Percentiles rank a stretch among this genome's conserved stretches.
Conservation (phyloP, 2,113 vertebrate genomes). For the Proterorhinus semilunaris region DNA sequence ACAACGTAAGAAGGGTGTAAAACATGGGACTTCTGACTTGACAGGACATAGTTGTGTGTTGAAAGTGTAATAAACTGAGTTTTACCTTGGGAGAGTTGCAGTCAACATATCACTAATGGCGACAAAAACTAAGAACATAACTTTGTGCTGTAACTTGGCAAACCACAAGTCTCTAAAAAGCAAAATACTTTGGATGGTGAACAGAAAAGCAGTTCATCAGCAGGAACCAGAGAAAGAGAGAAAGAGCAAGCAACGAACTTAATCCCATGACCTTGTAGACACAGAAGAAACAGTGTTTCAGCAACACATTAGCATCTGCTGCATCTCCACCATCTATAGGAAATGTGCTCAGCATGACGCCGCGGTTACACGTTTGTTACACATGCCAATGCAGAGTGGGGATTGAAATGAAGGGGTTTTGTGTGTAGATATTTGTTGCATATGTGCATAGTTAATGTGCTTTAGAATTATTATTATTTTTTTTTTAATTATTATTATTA, state of each 20-base stretch:
- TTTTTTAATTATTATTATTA: no score
- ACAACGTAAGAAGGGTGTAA: no score
- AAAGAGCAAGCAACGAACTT: not conserved
- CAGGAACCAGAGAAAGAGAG: conserved; percentile 3
- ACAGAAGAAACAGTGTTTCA: conserved; percentile 5
- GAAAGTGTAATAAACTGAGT: no score
- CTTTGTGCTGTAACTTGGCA: not conserved
- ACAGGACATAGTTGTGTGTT: no score
- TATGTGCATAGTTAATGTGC: no score
- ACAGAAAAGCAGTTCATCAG: not conserved
- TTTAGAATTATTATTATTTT: no score
- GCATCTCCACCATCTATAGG: not conserved
- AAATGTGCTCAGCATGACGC: not conserved
- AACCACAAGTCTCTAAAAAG: not conserved
- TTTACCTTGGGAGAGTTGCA: no score
- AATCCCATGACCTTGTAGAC: conserved; percentile 7
- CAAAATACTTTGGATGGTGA: not conserved
- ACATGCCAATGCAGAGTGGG: not conserved
- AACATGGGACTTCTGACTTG: no score
- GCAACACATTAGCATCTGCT: conserved; percentile 8
- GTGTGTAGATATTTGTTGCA: no score
- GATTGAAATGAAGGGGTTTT: not conserved
- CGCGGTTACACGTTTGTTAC: not conserved
- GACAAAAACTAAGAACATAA: no score
- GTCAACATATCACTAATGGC: no score